phyloP scores from a whole-genome alignment of 2,888 invertebrate genomes.

The Tribolium freemani region DNA sequence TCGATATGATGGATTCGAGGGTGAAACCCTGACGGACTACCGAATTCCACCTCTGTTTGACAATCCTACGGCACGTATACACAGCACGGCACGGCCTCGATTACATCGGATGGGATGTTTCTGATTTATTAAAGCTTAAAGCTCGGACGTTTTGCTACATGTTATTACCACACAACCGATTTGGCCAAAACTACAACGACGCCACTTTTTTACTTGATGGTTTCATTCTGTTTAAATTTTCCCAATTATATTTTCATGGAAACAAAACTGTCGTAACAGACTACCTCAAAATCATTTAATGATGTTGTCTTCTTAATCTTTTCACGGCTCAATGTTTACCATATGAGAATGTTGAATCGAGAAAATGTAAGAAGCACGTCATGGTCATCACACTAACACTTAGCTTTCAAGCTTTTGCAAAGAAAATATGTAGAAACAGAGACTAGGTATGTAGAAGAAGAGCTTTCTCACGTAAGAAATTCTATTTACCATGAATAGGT shows the following conservation, averaged over 20 bases:
- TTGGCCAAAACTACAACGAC: too few species aligned
- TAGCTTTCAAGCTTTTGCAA: not conserved
- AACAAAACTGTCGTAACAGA: too few species aligned
- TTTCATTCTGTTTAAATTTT: too few species aligned
- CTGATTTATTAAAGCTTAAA: conserved; percentile 21
- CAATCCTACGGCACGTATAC: conserved; percentile 25
- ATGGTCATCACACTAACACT: not conserved
- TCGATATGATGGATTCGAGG: conserved; percentile 67
- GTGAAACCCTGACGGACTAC: conserved; percentile 55
- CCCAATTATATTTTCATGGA: too few species aligned
- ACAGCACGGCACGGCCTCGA: not conserved
- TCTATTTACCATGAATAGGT: too few species aligned
- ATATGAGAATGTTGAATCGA: not conserved
- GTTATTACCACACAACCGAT: not conserved
- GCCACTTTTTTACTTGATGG: too few species aligned
- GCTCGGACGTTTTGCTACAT: not conserved
- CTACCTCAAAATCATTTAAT: not conserved
- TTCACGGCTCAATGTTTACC: not conserved
- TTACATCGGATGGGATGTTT: conserved; percentile 6
- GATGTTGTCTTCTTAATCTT: not conserved
- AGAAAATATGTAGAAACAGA: too few species aligned
- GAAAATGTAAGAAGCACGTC: not conserved
- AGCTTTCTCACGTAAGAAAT: too few species aligned
- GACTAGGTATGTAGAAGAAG: too few species aligned
- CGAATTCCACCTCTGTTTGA: conserved; percentile 29